These are phyloP conservation scores for Caenorhabditis virilis DNA, from an alignment of 2,888 invertebrate genomes.

Conservation along the genomic window DNA sequence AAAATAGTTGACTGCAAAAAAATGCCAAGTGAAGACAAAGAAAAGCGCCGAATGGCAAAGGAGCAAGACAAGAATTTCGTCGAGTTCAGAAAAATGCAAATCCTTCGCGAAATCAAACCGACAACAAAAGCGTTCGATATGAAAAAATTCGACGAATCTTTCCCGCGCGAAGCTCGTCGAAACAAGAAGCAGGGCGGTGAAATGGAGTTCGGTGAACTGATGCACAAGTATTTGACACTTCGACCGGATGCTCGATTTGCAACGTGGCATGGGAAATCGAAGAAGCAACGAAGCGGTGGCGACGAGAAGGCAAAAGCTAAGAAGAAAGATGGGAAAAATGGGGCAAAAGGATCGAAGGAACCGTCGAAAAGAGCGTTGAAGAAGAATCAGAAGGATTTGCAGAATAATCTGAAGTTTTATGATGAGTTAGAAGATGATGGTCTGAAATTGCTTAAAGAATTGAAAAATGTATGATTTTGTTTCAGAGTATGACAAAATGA, in stretches of 20 bases:
- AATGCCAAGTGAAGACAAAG: too few species aligned
- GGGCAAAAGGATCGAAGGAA: constrained; percentile 12
- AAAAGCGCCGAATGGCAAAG: constrained; percentile 30
- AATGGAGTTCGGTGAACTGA: constrained; percentile 31
- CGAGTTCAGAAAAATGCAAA: constrained; percentile 26
- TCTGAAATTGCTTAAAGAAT: not conserved
- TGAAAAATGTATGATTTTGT: not conserved
- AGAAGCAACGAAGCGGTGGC: not conserved
- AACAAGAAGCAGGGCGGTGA: not conserved
- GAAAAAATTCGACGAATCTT: constrained; percentile 32
- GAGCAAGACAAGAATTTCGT: constrained; percentile 28
- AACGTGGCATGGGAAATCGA: constrained; percentile 32
- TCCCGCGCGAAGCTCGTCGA: constrained; percentile 2
- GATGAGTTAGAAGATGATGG: constrained; percentile 30
- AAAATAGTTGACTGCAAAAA: too few species aligned
- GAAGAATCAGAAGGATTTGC: constrained; percentile 18
- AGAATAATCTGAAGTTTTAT: constrained; percentile 14
- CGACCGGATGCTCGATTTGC: constrained; percentile 35
- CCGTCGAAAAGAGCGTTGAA: constrained; percentile 10
- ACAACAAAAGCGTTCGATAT: constrained; percentile 25
- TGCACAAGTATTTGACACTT: constrained; percentile 27
- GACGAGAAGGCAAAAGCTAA: constrained; percentile 11
- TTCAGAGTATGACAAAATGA: constrained; percentile 22
- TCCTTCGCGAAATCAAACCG: constrained; percentile 30
- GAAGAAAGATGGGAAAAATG: constrained; percentile 13